phyloP scores from a whole-genome alignment of 2,113 vertebrate species.

The Ranitomeya imitator region DNA sequence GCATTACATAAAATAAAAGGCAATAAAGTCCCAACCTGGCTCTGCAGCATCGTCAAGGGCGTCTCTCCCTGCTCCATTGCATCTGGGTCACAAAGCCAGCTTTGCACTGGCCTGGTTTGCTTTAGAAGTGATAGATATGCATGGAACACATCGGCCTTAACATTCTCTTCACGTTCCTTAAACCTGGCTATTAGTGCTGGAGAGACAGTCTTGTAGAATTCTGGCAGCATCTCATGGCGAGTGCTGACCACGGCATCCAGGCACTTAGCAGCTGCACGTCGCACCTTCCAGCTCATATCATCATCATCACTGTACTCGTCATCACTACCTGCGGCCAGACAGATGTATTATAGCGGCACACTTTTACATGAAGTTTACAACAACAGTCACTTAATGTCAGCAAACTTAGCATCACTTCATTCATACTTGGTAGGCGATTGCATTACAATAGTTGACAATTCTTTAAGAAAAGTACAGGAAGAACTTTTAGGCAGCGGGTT shows the following conservation, averaged over 20 bases:
- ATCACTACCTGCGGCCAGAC: constrained; percentile 81
- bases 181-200: constrained; percentile 95
- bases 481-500: not conserved
- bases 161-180: constrained; percentile 97
- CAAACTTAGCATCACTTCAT: not conserved
- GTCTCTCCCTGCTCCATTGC: constrained; percentile 99
- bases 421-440: not conserved
- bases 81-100: constrained; percentile 95
- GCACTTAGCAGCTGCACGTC: constrained; percentile 94
- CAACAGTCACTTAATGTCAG: not conserved
- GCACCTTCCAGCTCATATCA: constrained; percentile 99
- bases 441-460: not conserved
- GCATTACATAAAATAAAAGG: not conserved
- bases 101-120: constrained; percentile 96
- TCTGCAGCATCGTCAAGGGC: constrained; percentile 96
- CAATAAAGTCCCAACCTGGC: constrained; percentile 78
- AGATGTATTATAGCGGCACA: not conserved
- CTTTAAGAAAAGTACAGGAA: too few relatives aligned
- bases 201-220: constrained; percentile 96
- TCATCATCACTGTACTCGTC: constrained; percentile 98
- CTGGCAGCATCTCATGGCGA: constrained; percentile 97
- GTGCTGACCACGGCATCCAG: constrained; percentile 95
- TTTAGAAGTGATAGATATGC: constrained; percentile 97
- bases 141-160: constrained; percentile 98
- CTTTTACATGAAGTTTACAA: not conserved